Conservation (phyloP, 2,888 invertebrate species). For the Barypeithes pellucidus region DNA sequence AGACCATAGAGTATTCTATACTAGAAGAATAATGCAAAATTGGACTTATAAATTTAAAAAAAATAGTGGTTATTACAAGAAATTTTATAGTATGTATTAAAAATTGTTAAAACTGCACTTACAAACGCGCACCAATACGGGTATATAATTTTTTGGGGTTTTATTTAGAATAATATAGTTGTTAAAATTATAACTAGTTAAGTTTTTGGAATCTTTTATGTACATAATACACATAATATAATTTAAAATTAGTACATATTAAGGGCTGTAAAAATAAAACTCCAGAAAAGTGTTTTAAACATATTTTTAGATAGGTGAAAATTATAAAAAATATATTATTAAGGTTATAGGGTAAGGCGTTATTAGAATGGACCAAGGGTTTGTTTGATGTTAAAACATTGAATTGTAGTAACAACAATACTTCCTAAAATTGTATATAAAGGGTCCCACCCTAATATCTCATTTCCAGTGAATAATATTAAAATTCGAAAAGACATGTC, state of each 20-base stretch:
- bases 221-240: slow-evolving; percentile 30
- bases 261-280: slow-evolving; percentile 33
- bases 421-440: background rate
- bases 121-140: slow-evolving; percentile 52
- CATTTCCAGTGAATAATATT: too few relatives aligned
- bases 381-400: background rate
- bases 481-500: too few relatives aligned
- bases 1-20: too few relatives aligned
- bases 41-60: slow-evolving; percentile 8
- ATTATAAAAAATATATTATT: slow-evolving; percentile 20
- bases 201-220: slow-evolving; percentile 45
- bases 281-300: slow-evolving; percentile 14
- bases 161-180: slow-evolving; percentile 18
- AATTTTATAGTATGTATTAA: slow-evolving; percentile 32
- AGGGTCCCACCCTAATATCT: too few relatives aligned
- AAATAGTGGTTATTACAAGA: slow-evolving; percentile 9
- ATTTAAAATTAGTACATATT: slow-evolving; percentile 27
- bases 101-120: slow-evolving; percentile 50
- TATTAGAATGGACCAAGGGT: slow-evolving; percentile 2
- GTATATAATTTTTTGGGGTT: slow-evolving; percentile 42
- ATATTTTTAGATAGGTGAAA: slow-evolving; percentile 30
- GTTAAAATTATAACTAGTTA: slow-evolving; percentile 33
- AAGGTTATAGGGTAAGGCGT: slow-evolving; percentile 9
- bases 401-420: background rate
- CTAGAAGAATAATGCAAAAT: background rate